These are phyloP conservation scores for Dipodomys merriami DNA, from an alignment of 2,113 vertebrate genomes.

Conservation along the genomic window DNA sequence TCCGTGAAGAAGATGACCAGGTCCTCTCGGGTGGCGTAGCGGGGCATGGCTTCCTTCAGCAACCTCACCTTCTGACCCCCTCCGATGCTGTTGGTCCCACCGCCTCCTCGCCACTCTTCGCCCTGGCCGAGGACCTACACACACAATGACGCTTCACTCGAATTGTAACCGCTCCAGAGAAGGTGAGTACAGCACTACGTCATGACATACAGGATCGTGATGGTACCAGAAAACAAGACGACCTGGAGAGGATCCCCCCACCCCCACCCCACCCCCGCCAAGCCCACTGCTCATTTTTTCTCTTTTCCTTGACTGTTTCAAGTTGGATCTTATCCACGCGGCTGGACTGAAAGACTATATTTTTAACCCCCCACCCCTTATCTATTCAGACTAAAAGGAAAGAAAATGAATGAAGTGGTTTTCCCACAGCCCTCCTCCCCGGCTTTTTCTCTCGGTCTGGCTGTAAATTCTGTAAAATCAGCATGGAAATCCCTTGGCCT, in stretches of 20 bases:
- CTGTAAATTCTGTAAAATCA: background rate
- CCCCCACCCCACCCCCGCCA: background rate
- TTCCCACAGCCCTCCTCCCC: background rate
- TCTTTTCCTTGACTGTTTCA: constrained; percentile 22
- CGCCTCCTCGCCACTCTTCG: constrained; percentile 94
- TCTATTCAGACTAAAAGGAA: constrained; percentile 25
- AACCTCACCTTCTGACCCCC: constrained; percentile 97
- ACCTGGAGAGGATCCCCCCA: fast-evolving
- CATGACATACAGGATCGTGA: background rate
- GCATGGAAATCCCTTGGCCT: background rate
- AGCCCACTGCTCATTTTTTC: constrained; percentile 68
- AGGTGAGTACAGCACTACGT: background rate
- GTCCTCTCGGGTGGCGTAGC: constrained; percentile 90
- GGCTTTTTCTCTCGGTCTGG: background rate
- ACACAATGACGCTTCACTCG: constrained; percentile 48
- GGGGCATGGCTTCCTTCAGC: constrained; percentile 92
- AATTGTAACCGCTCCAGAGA: background rate
- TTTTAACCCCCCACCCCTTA: too few relatives aligned
- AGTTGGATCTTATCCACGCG: constrained; percentile 57
- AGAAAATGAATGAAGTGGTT: background rate
- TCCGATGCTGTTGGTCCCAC: constrained; percentile 92
- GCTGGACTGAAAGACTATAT: too few relatives aligned
- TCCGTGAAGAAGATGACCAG: constrained; percentile 93
- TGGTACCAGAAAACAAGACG: background rate
- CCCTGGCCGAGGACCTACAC: constrained; percentile 94